phyloP scores from a whole-genome alignment of 2,113 vertebrate genomes.

The Chlorodrepanis virens region DNA sequence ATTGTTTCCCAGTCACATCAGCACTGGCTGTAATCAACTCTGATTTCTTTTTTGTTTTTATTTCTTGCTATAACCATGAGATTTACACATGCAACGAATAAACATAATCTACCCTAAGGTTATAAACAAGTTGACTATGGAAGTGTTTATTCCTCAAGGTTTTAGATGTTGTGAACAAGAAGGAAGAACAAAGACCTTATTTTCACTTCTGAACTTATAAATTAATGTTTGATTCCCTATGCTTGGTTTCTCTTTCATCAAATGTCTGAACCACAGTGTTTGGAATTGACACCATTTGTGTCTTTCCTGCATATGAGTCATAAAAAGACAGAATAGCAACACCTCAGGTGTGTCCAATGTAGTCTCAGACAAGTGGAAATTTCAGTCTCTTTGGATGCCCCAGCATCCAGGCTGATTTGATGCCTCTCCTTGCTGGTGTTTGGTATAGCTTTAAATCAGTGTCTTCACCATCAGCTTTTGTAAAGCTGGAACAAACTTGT shows the following conservation, averaged over 20 bases:
- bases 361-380: not conserved
- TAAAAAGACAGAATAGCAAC: not conserved
- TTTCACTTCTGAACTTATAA: conserved; percentile 3
- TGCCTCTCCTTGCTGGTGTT: not conserved
- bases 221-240: not conserved
- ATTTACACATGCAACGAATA: not conserved
- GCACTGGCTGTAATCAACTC: not conserved
- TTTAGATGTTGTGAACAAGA: conserved; percentile 16
- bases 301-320: not conserved
- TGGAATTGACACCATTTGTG: not conserved
- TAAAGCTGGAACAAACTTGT: not conserved
- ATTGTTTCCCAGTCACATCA: conserved; percentile 40
- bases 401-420: not conserved
- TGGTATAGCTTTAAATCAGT: not conserved
- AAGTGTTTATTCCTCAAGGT: not conserved
- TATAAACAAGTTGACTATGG: not conserved
- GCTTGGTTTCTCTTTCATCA: not conserved
- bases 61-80: conserved; percentile 33
- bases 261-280: not conserved
- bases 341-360: not conserved
- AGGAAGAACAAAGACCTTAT: not conserved
- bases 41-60: conserved; percentile 9
- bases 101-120: not conserved
- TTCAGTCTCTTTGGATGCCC: not conserved
- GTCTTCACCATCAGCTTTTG: not conserved